Percentiles rank a stretch among this genome's conserved stretches.
These are phyloP conservation scores for Chionis minor DNA, from an alignment of 2,113 vertebrate genomes.

Conservation along the genomic window DNA sequence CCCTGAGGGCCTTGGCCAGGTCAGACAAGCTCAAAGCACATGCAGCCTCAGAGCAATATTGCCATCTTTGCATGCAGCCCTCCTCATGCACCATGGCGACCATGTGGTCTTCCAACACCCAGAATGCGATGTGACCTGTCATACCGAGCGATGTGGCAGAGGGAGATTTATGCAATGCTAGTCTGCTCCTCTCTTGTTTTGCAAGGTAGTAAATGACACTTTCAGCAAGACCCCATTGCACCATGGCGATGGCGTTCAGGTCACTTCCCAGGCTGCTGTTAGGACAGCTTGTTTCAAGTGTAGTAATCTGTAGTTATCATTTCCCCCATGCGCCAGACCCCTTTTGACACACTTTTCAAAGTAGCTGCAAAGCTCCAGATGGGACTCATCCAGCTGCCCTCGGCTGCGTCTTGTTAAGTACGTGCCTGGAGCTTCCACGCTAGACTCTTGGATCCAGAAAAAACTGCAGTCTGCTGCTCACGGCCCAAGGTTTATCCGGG, in stretches of 20 bases:
- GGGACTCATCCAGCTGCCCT: neutral
- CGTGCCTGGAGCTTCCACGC: neutral
- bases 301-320: neutral
- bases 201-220: neutral
- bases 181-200: neutral
- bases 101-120: neutral
- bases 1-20: neutral
- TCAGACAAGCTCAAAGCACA: neutral
- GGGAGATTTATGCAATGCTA: neutral
- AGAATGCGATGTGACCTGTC: neutral
- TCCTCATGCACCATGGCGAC: neutral
- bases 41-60: neutral
- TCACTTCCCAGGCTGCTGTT: neutral
- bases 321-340: neutral
- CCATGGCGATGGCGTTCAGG: rapidly evolving
- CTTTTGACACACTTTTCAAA: slow-evolving; percentile 28
- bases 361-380: slow-evolving; percentile 35
- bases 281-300: neutral
- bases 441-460: neutral
- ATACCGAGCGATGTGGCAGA: neutral
- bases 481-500: rapidly evolving
- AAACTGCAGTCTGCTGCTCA: neutral
- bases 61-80: neutral
- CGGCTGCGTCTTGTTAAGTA: neutral
- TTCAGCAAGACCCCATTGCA: neutral